Conservation (phyloP, 2,113 vertebrate genomes). For the Toxostoma redivivum region DNA sequence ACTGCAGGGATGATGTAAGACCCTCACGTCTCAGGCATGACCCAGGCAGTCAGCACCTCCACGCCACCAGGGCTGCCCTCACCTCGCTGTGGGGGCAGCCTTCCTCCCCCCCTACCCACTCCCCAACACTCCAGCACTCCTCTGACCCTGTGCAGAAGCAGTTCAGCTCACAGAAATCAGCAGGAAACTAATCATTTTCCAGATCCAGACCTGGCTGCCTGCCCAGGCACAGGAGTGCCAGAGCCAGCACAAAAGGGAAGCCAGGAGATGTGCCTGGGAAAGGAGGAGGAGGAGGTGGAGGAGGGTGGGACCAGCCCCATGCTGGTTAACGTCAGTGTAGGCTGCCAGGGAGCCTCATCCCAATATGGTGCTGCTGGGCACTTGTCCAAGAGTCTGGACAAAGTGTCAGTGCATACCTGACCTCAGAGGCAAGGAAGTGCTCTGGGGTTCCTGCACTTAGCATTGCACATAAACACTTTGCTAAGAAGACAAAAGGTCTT, state of each 20-base stretch:
- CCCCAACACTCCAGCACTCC: fast-evolving
- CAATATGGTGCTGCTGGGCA: background rate
- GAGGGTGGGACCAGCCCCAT: background rate
- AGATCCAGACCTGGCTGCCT: conserved; percentile 49
- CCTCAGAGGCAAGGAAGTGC: background rate
- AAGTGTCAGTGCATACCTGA: background rate
- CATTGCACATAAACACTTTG: background rate
- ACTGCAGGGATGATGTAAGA: background rate
- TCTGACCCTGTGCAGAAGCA: background rate
- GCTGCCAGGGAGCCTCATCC: background rate
- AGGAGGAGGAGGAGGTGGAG: background rate
- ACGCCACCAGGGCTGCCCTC: background rate
- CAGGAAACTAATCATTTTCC: conserved; percentile 55
- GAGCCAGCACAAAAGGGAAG: conserved; percentile 46
- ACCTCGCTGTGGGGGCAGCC: fast-evolving
- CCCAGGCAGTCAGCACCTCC: fast-evolving
- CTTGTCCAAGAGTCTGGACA: background rate
- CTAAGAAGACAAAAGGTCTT: background rate
- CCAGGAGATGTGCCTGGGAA: conserved; percentile 23
- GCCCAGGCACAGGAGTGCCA: conserved; percentile 48
- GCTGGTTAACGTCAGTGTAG: fast-evolving
- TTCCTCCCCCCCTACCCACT: background rate
- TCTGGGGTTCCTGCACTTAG: background rate
- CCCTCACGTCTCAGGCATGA: background rate
- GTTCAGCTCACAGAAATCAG: conserved; percentile 7